Evolutionary conservation across 2,888 invertebrate species (phyloP).

Genomic region (Drosophila mercatorum): DNA sequence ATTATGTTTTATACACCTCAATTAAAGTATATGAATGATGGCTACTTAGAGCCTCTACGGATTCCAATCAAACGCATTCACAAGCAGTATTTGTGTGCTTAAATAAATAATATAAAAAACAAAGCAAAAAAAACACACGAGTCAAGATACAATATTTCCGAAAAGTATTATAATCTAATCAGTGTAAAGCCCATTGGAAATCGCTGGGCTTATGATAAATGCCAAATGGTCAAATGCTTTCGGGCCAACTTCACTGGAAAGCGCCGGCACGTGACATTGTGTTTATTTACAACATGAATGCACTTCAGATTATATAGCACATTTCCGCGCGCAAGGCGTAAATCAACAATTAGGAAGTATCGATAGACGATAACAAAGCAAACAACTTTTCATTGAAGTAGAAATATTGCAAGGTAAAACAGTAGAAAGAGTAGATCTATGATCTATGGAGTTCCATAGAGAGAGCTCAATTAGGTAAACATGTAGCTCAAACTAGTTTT

Average conservation of each 20-base stretch:
- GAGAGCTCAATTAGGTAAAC: neutral
- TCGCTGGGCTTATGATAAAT: slow-evolving; percentile 10
- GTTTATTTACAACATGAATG: slow-evolving; percentile 1
- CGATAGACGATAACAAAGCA: neutral
- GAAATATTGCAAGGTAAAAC: neutral
- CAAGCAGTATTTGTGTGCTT: neutral
- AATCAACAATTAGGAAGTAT: slow-evolving; percentile 11
- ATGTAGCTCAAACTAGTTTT: neutral
- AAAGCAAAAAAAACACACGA: neutral
- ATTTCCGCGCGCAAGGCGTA: slow-evolving; percentile 8
- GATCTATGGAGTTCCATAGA: neutral
- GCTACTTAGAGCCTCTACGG: neutral
- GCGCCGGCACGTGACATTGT: slow-evolving; percentile 4
- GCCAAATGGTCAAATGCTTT: neutral
- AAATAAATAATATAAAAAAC: neutral
- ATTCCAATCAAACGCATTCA: neutral
- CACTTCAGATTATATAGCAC: slow-evolving; percentile 26
- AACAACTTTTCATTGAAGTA: neutral
- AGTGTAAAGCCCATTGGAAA: neutral
- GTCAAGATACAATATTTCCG: neutral
- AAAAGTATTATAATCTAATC: slow-evolving; percentile 35
- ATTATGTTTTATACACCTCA: slow-evolving; percentile 1
- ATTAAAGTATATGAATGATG: slow-evolving; percentile 1
- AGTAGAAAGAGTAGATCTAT: neutral
- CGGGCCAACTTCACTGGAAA: neutral